Evolutionary conservation across 2,797 vertebrate genomes (phyloP), one percentile per base, ranked within the genome.

Genomic region (Pempheris klunzingeri): DNA sequence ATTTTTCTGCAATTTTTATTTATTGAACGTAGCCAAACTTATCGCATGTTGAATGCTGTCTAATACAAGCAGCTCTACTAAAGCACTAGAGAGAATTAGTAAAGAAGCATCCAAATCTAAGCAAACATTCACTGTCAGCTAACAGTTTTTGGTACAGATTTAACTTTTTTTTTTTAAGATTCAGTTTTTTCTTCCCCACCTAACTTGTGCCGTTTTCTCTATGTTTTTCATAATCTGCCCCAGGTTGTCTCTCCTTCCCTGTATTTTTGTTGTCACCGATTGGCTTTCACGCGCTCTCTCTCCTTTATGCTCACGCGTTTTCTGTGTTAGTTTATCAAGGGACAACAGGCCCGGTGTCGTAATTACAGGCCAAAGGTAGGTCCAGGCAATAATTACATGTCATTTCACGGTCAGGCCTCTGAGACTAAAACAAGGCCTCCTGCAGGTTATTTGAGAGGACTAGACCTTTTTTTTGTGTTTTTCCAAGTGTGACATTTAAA

Each of bases 351-450:
- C 65, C 26, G 30, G 80, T 75, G 83, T 86, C 66, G 87, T 91
- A 92, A 94, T 93, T 92, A 93, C 83, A 92, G 87, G 88, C 90
- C 87, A 88, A 87, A 85, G 71, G 78, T 80, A 88, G 71, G 79
- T 88, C 84, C 85, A 83, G 78, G 87, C 77, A 92, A 83, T 93
- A 94, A 94, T 95, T 93, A 91, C 82, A 87, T 87, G 83, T 88
- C 72, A 91, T 92, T 93, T 91, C 80, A 88, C 46, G 71, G 80
- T 86, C 74, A 65, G 90, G 81, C 92, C 86, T 91, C 83, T 81
- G 84, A 84, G 87, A 89, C 83, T 81, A 77, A 86, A 90, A 90
- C 85, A 88, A 87, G 83, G 80, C 74, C 76, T 90, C 66, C 55
- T 87, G 78, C 67, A 90, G 86, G 90, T 90, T 92, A 93, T 91